Evolutionary conservation across 2,113 vertebrate genomes (phyloP).

Genomic region (Narcine bancroftii): DNA sequence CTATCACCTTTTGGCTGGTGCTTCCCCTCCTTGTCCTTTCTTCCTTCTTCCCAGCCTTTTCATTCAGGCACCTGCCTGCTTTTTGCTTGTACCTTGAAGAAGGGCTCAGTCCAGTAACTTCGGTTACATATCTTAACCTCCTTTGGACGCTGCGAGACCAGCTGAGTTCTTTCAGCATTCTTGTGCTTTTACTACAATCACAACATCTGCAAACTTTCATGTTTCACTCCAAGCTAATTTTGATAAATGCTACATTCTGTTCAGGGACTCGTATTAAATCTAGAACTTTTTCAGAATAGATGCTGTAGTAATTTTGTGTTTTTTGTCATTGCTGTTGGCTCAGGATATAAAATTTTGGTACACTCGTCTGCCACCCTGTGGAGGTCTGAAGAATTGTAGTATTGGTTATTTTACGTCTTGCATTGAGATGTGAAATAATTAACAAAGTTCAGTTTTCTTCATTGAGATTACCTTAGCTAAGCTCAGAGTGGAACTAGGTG

Average conservation of each 20-base stretch:
- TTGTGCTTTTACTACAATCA: too few relatives aligned
- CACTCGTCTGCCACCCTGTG: conserved; percentile 53
- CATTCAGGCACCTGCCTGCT: too few relatives aligned
- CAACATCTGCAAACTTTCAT: too few relatives aligned
- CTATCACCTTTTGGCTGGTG: too few relatives aligned
- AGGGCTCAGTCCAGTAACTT: too few relatives aligned
- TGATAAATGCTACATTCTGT: neutral
- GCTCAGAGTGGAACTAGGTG: neutral
- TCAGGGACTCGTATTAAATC: neutral
- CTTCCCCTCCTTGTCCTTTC: too few relatives aligned
- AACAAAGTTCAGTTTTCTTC: neutral
- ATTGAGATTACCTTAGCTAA: neutral
- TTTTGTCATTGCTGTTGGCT: neutral
- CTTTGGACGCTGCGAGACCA: too few relatives aligned
- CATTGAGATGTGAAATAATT: neutral
- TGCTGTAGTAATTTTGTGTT: neutral
- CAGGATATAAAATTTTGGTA: conserved; percentile 55
- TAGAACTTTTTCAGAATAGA: neutral
- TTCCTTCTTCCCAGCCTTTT: too few relatives aligned
- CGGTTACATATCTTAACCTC: too few relatives aligned
- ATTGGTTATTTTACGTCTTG: neutral
- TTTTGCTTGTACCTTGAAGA: too few relatives aligned
- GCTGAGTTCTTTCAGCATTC: too few relatives aligned
- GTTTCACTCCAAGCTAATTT: neutral
- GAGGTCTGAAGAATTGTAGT: conserved; percentile 46